Base-by-base conservation (phyloP, 2,888 invertebrate species). In the Trachelus troglodyta region DNA sequence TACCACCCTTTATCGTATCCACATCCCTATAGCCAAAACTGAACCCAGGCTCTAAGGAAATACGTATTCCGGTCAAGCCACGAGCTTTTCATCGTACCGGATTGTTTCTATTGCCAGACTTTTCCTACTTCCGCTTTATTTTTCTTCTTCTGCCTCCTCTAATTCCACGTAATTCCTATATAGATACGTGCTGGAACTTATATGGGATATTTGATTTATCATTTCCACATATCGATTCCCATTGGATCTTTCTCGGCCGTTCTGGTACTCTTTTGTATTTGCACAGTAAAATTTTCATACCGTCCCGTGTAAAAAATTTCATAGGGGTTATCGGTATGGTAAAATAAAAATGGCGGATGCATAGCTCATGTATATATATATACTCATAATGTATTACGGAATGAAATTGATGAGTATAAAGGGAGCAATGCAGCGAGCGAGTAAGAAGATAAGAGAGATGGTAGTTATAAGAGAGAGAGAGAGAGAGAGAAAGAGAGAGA, bases 361-460 rank as follows among this genome's bases (percentile, higher is more conserved):
- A 56, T 9, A 23, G 0, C 0, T 56, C 15, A 23, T 56, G 23
- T 40, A 37, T 37, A 37, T 12, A 12, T 40, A 40, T 40, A 40
- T 56, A 6, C 40, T 56, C 40, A 2, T 9, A 56, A 56, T 23
- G 40, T 56, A 56, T 56, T 23, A 23, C 6, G 40, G 40, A 56
- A 56, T 56, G 15, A 23, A 56, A 56, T 56, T 56, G 40, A 56
- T 23, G 40, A 56, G 40, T 56, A 56, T 56, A 56, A 56, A 56
- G 15, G 23, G 40, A 56, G 40, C 40, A 56, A 23, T 56, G 23
- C 40, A 56, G 40, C 40, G 31, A 30, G 71, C 71, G 56, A 68
- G 74, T 69, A 79, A 77, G 80, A 82, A 81, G 83, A 83, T 81
- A 85, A 85, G 85, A 85, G 85, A 71, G 71, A 34, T 69, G 71